Evolutionary conservation across 2,113 vertebrate species (phyloP).

Genomic region (Catharus minimus): DNA sequence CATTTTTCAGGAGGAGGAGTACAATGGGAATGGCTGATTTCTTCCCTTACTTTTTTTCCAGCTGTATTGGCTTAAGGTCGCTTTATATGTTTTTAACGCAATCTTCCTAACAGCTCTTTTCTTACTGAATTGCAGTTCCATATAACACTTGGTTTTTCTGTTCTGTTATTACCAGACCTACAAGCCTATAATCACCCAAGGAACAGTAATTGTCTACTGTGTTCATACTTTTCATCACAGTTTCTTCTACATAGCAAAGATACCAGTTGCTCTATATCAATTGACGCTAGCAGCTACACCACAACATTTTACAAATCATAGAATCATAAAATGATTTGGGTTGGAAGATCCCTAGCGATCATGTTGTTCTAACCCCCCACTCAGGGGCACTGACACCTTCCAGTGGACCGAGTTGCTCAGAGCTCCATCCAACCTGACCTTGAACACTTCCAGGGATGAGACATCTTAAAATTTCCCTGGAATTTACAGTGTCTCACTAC

Average conservation of each 20-base stretch:
- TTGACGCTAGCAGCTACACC: not conserved
- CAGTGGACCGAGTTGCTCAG: not conserved
- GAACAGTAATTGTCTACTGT: not conserved
- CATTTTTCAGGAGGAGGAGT: not conserved
- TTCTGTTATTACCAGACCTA: not conserved
- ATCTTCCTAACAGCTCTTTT: not conserved
- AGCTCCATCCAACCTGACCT: not conserved
- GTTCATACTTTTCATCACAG: not conserved
- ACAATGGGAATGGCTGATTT: not conserved
- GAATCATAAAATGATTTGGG: not conserved
- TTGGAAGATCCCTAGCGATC: not conserved
- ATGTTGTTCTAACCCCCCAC: not conserved
- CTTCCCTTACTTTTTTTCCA: not conserved
- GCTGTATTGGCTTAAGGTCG: not conserved
- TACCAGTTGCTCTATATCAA: not conserved
- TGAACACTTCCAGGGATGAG: not conserved
- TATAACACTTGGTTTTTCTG: accelerated
- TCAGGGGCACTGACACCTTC: not conserved
- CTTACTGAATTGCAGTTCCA: not conserved
- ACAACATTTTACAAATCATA: not conserved
- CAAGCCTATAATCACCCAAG: not conserved
- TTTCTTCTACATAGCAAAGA: not conserved
- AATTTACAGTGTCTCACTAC: not conserved
- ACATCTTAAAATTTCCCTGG: not conserved
- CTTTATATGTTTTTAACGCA: not conserved